Base-by-base conservation (phyloP, 2,888 invertebrate genomes). In the Sericinus montela region DNA sequence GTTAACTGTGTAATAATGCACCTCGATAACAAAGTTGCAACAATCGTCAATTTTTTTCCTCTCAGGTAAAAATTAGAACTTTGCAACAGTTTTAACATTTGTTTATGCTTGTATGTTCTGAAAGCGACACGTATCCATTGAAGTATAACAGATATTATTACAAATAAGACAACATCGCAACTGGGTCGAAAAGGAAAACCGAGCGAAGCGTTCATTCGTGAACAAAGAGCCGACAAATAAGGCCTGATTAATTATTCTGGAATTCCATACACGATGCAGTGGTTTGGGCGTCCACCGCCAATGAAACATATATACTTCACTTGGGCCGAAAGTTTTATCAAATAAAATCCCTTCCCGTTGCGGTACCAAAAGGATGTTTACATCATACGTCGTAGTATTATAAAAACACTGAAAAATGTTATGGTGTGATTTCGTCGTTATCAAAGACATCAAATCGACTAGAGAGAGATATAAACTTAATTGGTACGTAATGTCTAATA, bases 221-320 rank as follows among this genome's bases (percentile, higher is more conserved):
- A 42, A 48, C 42, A 48, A 48, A 42, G 46, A 41, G 15, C 11
- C 11, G 7, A 32, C 32, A 32, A 42, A 48, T 42, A 42, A 42
- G 45, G 23, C 19, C 3, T 30, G 15, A 41, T 41, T 41, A 41
- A 41, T 42, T 42, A 48, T 42, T 37, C 37, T 19, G 29, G 29
- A 37, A 37, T 48, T 30, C 42, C 23, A 25, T 42, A 14, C 23
- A 9, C 29, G 45, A 25, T 25, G 15, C 35, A 25, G 30, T 19
- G 34, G 47, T 15, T 16, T 10, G 42, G 10, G n/a, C 15, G 41
- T 41, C 30, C 30, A 30, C 19, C 19, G 29, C 30, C 28, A 15
- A 9, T 28, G 6, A 28, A n/a, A 40, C 23, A 28, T 16, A 32
- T 34, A 35, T 5, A 13, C 35, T 16, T 34, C 34, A 35, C 25